Base-by-base conservation (phyloP, 35 echinoderm and acorn worm genomes). In the Heliocidaris erythrogramma region DNA sequence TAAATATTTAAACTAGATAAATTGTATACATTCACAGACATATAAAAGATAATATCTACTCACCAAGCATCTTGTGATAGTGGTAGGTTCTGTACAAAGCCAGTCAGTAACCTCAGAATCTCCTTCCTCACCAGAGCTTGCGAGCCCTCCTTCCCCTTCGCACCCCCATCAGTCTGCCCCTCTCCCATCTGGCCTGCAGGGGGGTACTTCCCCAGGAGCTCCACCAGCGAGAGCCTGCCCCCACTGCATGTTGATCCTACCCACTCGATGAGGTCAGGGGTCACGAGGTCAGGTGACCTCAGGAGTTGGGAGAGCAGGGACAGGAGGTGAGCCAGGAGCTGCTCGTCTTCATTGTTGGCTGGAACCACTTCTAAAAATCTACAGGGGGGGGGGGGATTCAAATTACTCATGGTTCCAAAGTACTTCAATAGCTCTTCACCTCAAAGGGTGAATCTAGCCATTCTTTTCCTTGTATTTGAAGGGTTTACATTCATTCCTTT, bases 291-390 rank as follows among this genome's bases (percentile, higher is more conserved):
- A 2, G 93, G 94, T 47, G 94, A 94, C 49, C 65, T 65, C 96
- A 98, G 85, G 35, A 98, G 94, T 17, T 86, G 60, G 24, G 94
- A 93, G 3, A 98, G 88, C 49, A 98, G 94, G 27, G 94, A 59
- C 14, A 98, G 31, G 13, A 98, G 93, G 93, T 95, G 95, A 65
- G 93, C 35, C 4, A 98, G 90, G 29, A 98, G 94, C 5, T 94
- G 61, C 56, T 96, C 95, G 85, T 98, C 97, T 47, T 98, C 97
- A 11, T 59, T 21, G 88, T 96, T 98, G 92, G 94, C 85, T 49
- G 97, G 97, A 29, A 96, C 49, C n/a, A 96, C 94, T 29, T 94
- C 96, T 48, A 98, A 88, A 90, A 98, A 98, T 95, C 97, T 98
- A 31, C 21, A 10, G 27, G 14, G 48, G 24, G 27, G 27, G 14